Evolutionary conservation across 2,888 invertebrate genomes (phyloP).

Genomic region (Yponomeuta sedellus): DNA sequence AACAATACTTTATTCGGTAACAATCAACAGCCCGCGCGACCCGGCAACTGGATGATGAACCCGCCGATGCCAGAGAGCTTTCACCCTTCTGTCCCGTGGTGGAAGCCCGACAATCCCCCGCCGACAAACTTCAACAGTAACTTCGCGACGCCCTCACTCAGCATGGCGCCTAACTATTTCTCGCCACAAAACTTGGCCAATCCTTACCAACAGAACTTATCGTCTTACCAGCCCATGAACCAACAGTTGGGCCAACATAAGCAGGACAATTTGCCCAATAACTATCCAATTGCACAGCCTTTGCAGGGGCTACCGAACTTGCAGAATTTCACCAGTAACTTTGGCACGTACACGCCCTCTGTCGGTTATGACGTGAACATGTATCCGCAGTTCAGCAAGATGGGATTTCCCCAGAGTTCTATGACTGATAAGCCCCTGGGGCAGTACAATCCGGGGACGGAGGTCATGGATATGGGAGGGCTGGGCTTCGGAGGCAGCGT

Average conservation of each 20-base stretch:
- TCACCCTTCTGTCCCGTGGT: slow-evolving; percentile 47
- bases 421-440: background rate
- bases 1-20: slow-evolving; percentile 19
- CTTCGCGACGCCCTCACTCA: slow-evolving; percentile 27
- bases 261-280: background rate
- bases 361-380: slow-evolving; percentile 58
- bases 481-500: slow-evolving; percentile 33
- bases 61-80: slow-evolving; percentile 32
- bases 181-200: slow-evolving; percentile 9
- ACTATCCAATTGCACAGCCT: slow-evolving; percentile 1
- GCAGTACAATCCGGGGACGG: slow-evolving; percentile 45
- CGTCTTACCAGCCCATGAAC: slow-evolving; percentile 2
- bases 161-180: slow-evolving; percentile 38
- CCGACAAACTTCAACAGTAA: slow-evolving; percentile 29
- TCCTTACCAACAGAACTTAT: slow-evolving; percentile 13
- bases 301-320: slow-evolving; percentile 43
- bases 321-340: slow-evolving; percentile 50
- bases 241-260: background rate
- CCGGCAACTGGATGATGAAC: slow-evolving; percentile 32
- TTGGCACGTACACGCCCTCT: slow-evolving; percentile 41
- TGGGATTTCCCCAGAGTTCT: slow-evolving; percentile 30
- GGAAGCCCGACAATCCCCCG: slow-evolving; percentile 48
- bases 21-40: slow-evolving; percentile 26
- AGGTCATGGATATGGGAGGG: slow-evolving; percentile 38
- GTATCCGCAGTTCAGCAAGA: slow-evolving; percentile 61